phyloP scores from a whole-genome alignment of 2,113 vertebrate species.

The Tetrao urogallus region DNA sequence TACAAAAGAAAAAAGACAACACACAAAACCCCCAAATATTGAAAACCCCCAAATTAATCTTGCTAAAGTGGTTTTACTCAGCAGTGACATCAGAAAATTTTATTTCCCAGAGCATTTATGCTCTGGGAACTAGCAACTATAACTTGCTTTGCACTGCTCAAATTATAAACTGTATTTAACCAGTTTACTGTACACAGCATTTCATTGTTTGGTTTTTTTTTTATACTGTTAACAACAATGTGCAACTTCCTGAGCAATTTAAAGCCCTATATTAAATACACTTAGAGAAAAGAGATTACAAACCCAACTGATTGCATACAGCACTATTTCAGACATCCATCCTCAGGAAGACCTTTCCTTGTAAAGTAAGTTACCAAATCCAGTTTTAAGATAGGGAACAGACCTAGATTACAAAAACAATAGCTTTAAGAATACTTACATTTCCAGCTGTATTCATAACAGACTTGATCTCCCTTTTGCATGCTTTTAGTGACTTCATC shows the following conservation, averaged over 20 bases:
- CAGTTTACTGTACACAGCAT: background rate
- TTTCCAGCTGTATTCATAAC: conserved; percentile 99
- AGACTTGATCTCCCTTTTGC: conserved; percentile 98
- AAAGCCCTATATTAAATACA: background rate
- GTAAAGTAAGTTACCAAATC: background rate
- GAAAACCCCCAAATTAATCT: background rate
- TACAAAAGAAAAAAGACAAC: background rate
- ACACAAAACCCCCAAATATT: rapidly evolving
- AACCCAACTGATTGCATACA: background rate
- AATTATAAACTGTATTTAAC: background rate
- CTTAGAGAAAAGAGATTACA: background rate
- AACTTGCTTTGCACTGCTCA: background rate
- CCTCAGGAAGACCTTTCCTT: background rate
- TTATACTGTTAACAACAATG: background rate
- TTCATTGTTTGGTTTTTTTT: background rate
- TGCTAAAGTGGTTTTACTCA: background rate
- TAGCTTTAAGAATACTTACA: conserved; percentile 80
- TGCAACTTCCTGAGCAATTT: background rate
- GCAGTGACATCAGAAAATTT: background rate
- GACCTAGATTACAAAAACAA: background rate
- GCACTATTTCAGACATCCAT: background rate
- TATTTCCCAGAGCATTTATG: background rate
- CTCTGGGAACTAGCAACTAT: background rate
- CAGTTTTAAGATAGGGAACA: background rate
- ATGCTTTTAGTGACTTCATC: conserved; percentile 98